These are phyloP conservation scores for Exaiptasia diaphana DNA, from an alignment of 64 coral and sea anemone genomes.

Conservation along the genomic window DNA sequence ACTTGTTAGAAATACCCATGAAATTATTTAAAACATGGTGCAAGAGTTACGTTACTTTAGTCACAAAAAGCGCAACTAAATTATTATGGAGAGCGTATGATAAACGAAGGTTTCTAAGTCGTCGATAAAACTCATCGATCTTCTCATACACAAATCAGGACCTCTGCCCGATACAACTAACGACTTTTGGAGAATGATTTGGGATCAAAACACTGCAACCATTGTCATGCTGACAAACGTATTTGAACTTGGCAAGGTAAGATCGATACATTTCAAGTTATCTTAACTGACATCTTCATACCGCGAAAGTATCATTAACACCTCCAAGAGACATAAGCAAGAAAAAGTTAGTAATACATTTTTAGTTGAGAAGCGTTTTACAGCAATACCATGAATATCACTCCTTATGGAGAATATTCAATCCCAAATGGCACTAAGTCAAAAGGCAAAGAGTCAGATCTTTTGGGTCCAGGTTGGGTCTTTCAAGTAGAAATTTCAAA, in stretches of 20 bases:
- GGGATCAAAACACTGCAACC: slow-evolving; percentile 15
- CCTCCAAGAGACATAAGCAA: background rate
- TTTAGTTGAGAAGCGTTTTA: background rate
- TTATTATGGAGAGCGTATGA: background rate
- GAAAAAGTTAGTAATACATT: background rate
- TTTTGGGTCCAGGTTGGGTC: too few relatives aligned
- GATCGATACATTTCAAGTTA: background rate
- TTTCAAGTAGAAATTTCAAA: too few relatives aligned
- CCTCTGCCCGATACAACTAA: background rate
- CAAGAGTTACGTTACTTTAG: too few relatives aligned
- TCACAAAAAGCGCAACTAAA: background rate
- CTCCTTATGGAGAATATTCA: too few relatives aligned
- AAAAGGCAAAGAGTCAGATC: too few relatives aligned
- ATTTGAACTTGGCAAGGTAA: slow-evolving; percentile 57
- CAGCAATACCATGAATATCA: background rate
- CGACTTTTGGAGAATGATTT: slow-evolving; percentile 67
- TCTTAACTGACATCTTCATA: background rate
- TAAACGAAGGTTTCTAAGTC: background rate
- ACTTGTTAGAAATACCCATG: too few relatives aligned
- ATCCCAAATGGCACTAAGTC: too few relatives aligned
- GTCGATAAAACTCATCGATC: background rate
- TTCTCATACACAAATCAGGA: background rate
- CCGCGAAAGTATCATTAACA: background rate
- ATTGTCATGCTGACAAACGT: slow-evolving; percentile 64
- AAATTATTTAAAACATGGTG: too few relatives aligned